These are phyloP conservation scores for Icerya purchasi DNA, from an alignment of 2,888 invertebrate species.

Conservation along the genomic window DNA sequence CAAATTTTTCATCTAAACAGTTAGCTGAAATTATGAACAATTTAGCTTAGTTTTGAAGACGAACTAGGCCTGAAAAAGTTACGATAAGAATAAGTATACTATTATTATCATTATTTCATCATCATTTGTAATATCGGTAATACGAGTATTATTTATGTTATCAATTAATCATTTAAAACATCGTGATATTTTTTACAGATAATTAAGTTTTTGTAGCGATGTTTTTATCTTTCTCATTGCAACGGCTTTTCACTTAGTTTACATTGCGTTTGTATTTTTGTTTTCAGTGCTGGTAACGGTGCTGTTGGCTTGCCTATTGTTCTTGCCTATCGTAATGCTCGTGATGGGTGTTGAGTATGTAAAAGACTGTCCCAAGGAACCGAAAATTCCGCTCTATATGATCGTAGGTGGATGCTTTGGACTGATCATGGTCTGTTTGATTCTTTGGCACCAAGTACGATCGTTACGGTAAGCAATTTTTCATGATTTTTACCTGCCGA, in stretches of 20 bases:
- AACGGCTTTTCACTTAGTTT: slow-evolving; percentile 1
- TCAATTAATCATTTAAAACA: too few species aligned
- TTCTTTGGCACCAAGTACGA: slow-evolving; percentile 41
- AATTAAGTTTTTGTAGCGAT: not conserved
- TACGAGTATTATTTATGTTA: too few species aligned
- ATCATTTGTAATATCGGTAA: too few species aligned
- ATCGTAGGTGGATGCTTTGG: slow-evolving; percentile 62
- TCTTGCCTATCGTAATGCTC: slow-evolving; percentile 51
- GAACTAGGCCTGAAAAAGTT: too few species aligned
- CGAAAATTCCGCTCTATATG: slow-evolving; percentile 58
- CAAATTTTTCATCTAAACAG: too few species aligned
- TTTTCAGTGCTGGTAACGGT: slow-evolving; percentile 46
- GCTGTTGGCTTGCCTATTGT: slow-evolving; percentile 40
- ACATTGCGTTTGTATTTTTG: slow-evolving; percentile 6
- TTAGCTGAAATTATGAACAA: too few species aligned
- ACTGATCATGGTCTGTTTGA: slow-evolving; percentile 43
- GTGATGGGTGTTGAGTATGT: slow-evolving; percentile 61
- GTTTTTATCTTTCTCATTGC: not conserved
- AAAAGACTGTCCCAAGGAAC: slow-evolving; percentile 54
- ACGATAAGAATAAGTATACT: too few species aligned
- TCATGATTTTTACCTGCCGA: not conserved
- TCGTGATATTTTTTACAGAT: not conserved
- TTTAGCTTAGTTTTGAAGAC: too few species aligned
- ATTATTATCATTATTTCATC: too few species aligned
- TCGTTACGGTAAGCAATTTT: slow-evolving; percentile 27